A percentile compares a stretch with the other conserved stretches of the same genome.
Conservation (phyloP, 2,888 invertebrate species). For the Hybos culiciformis region DNA sequence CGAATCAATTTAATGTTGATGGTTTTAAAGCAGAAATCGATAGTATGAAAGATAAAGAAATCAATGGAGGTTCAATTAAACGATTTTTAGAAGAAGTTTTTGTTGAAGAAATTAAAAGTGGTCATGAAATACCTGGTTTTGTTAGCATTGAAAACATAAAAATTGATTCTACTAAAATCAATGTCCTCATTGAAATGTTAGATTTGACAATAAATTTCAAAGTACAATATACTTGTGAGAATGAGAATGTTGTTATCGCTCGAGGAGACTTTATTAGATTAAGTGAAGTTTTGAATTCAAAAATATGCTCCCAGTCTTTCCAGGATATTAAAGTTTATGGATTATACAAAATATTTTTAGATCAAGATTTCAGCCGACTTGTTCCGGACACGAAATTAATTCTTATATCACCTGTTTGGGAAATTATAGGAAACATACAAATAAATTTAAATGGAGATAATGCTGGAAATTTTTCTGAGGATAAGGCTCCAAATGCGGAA, state of each 20-base stretch:
- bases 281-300: neutral
- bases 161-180: neutral
- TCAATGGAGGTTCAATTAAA: neutral
- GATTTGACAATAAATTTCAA: too few species aligned
- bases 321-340: slow-evolving; percentile 3
- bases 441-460: neutral
- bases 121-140: neutral
- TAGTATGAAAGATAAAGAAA: neutral
- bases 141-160: neutral
- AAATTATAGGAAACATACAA: neutral
- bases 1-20: neutral
- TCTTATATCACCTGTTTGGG: slow-evolving; percentile 9
- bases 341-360: slow-evolving; percentile 7
- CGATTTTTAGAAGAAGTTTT: neutral
- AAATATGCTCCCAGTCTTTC: neutral
- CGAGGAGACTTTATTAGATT: neutral
- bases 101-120: neutral
- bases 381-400: neutral
- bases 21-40: neutral
- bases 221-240: too few species aligned
- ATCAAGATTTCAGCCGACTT: neutral
- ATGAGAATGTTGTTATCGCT: neutral
- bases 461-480: too few species aligned
- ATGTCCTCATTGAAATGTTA: too few species aligned
- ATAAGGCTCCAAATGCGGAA: too few species aligned